These are phyloP conservation scores for Mythimna pallens DNA, from an alignment of 2,888 invertebrate genomes.

Conservation along the genomic window DNA sequence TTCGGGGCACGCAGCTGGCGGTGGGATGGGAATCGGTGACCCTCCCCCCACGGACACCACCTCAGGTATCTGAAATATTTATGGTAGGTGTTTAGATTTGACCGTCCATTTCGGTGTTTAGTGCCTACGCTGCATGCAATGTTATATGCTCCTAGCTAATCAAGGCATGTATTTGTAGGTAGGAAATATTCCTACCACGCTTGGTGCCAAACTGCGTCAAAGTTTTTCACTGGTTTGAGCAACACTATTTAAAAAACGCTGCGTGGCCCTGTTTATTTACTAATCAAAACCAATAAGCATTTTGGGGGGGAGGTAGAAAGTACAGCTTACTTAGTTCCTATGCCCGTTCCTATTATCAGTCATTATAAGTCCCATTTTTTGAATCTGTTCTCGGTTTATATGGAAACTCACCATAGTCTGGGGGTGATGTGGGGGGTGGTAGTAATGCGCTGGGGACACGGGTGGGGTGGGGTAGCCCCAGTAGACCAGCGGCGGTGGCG, in stretches of 20 bases:
- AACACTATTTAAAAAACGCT: background rate
- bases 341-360: constrained; percentile 9
- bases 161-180: background rate
- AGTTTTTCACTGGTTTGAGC: background rate
- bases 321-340: constrained; percentile 12
- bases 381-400: constrained; percentile 8
- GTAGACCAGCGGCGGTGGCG: constrained; percentile 94
- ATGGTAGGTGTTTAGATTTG: constrained; percentile 10
- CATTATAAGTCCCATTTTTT: constrained; percentile 17
- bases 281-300: background rate
- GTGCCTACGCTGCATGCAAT: background rate
- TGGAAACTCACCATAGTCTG: constrained; percentile 82
- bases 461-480: constrained; percentile 99
- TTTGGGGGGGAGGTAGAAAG: constrained; percentile 35
- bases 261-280: background rate
- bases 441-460: constrained; percentile 97
- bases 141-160: background rate
- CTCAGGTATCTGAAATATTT: constrained; percentile 82
- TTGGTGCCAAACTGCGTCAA: background rate
- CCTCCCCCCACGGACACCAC: constrained; percentile 87
- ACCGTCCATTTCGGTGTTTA: background rate
- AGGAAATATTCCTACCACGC: background rate
- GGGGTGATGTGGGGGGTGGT: constrained; percentile 91
- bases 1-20: constrained; percentile 86
- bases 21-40: constrained; percentile 85